Base-by-base conservation (phyloP, 2,797 vertebrate species). In the Hippoglossus hippoglossus region DNA sequence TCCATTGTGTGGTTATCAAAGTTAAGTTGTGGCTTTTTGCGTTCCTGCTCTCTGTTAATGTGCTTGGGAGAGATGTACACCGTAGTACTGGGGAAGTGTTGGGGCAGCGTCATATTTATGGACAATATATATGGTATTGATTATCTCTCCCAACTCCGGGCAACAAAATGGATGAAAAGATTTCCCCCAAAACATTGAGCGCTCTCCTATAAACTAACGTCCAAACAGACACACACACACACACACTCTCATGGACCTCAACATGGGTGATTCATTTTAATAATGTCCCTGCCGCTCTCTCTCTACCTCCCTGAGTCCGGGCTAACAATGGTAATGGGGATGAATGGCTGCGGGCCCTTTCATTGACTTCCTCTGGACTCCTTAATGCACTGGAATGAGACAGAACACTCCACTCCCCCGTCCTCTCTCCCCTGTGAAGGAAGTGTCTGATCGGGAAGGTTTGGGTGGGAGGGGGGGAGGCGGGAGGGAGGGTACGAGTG, bases 321-420 rank as follows among this genome's bases (percentile, higher is more conserved):
- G 21, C 87, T 70, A 86, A 87, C 85, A 76, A 75, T 71, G 72
- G 58, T 90, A 89, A 91, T 89, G 82, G 80, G 82, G 79, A 91
- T 83, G 84, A 88, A 91, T 88, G 76, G 76, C 72, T 70, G 51
- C 49, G 62, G 74, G 60, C 66, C 69, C 63, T 66, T 76, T 87
- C 86, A 85, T 82, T 85, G 88, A 92, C 83, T 88, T 84, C 82
- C 83, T 81, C 77, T 64, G 70, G 73, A 86, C 85, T 90, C 86
- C 80, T 89, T 89, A 91, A 78, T 76, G 75, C 71, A 53, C 67
- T 64, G 64, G 70, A 86, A 82, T 81, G 75, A 73, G 75, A 81
- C 71, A 26, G 72, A 80, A 78, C 71, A 75, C 67, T 84, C 50
- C 15, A 18, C 41, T 44, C 41, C 41, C 15, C 41, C 41, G 2